A percentile compares a stretch with the other conserved stretches of the same genome.
phyloP scores from a whole-genome alignment of 2,888 invertebrate genomes.

The Cerceris rybyensis region DNA sequence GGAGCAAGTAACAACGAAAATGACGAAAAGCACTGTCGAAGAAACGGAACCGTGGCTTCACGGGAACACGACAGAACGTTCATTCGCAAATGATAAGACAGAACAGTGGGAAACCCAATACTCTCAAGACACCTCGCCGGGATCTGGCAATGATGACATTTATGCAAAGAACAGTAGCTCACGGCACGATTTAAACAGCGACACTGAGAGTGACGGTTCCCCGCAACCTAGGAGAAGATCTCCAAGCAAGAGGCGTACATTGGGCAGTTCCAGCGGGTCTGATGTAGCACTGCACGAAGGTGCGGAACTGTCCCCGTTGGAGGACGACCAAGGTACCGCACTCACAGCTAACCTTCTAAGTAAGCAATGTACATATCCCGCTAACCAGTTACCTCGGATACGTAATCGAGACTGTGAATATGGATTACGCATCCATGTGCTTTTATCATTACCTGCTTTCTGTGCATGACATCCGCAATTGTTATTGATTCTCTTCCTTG shows the following conservation, averaged over 20 bases:
- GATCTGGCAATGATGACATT: slow-evolving; percentile 77
- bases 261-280: slow-evolving; percentile 86
- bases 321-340: slow-evolving; percentile 86
- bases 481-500: slow-evolving; percentile 6
- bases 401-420: slow-evolving; percentile 25
- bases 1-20: slow-evolving; percentile 27
- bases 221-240: slow-evolving; percentile 76
- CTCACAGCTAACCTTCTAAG: slow-evolving; percentile 81
- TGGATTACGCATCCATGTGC: slow-evolving; percentile 15
- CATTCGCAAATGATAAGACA: slow-evolving; percentile 38
- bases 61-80: slow-evolving; percentile 12
- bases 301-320: slow-evolving; percentile 84
- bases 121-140: slow-evolving; percentile 77
- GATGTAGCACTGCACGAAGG: slow-evolving; percentile 87
- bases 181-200: slow-evolving; percentile 76
- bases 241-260: slow-evolving; percentile 81
- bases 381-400: slow-evolving; percentile 50
- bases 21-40: slow-evolving; percentile 34
- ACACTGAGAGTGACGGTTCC: slow-evolving; percentile 79
- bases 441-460: slow-evolving; percentile 36
- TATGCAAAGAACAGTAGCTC: slow-evolving; percentile 75
- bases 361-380: slow-evolving; percentile 81
- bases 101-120: slow-evolving; percentile 78
- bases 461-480: slow-evolving; percentile 19
- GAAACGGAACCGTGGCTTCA: slow-evolving; percentile 52